Evolutionary conservation across 1,140 invertebrate species (phyloP).

Genomic region (Rhizoglyphus robini): DNA sequence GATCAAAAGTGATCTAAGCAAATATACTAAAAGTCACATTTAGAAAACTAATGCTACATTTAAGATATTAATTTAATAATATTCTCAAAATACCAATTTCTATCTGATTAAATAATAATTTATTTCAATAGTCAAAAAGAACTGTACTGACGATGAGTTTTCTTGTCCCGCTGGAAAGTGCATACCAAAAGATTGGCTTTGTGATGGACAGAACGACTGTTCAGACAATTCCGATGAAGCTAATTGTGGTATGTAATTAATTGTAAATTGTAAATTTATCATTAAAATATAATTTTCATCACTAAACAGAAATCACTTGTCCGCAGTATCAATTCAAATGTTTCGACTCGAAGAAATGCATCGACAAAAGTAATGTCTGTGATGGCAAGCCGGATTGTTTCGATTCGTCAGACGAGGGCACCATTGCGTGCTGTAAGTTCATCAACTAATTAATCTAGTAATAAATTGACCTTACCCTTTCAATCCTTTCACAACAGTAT

Average conservation of each 20-base stretch:
- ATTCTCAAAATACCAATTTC: no score
- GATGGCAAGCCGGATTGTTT: slow-evolving; percentile 10
- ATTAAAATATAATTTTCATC: not conserved
- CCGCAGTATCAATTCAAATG: slow-evolving; percentile 73
- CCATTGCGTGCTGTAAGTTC: slow-evolving; percentile 37
- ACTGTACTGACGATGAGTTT: slow-evolving; percentile 37
- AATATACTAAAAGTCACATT: no score
- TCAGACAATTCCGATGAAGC: slow-evolving; percentile 84
- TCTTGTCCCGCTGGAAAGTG: slow-evolving; percentile 74
- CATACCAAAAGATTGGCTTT: slow-evolving; percentile 79
- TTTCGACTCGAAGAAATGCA: slow-evolving; percentile 57
- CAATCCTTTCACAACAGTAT: slow-evolving; percentile 5
- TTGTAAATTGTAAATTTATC: slow-evolving; percentile 32
- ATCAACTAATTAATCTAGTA: not conserved
- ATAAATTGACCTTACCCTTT: not conserved
- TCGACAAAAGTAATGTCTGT: slow-evolving; percentile 24
- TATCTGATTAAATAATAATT: not conserved
- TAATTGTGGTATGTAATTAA: slow-evolving; percentile 66
- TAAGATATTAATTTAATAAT: no score
- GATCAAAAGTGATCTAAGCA: no score
- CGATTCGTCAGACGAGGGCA: slow-evolving; percentile 59
- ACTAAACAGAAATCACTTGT: slow-evolving; percentile 44
- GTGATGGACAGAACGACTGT: slow-evolving; percentile 83
- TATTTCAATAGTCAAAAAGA: not conserved
- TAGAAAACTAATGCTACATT: no score